Evolutionary conservation across 1,140 invertebrate species (phyloP), one percentile per base, ranked within the genome.

Genomic region (Tetranychus cinnabarinus): DNA sequence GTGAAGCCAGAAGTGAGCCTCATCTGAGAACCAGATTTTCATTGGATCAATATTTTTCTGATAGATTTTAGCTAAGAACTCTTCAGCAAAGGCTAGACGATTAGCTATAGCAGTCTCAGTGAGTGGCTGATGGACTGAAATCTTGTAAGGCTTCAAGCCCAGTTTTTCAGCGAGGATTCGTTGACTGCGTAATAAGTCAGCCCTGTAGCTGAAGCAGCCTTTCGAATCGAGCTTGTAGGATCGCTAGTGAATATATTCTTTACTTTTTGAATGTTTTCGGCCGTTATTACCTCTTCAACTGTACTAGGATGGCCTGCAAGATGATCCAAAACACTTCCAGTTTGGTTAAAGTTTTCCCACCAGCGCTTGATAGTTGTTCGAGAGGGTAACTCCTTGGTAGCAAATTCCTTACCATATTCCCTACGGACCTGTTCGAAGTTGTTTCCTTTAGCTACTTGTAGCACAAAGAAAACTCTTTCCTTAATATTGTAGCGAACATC

Each of bases 21-120:
- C 60, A 58, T 64, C 63, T 15, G 47, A 52, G 35, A 63, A 65
- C 48, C 42, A 56, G 6, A 63, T 52, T 36, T 47, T 61, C 42
- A 15, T 34, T 52, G 61, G 36, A 55, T 61, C 34, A 3, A 61
- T 8, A 4, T 33, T 36, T 4, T 60, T 33, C 8, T 13, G 12
- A 31, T 65, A 54, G 34, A 61, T 45, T 33, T 37, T 3, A 35
- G 4, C 6, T 5, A 15, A 5, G 1, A 63, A 37, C 42, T 36
- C 33, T 35, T 57, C 59, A 2, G 58, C 54, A 61, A 63, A 63
- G 8, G 58, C 33, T n/a, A 63, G 35, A 57, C 59, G 54, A 37
- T 46, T 23, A 3, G 23, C 23, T 31, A 45, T 42, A 57, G 56
- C 31, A 45, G 48, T 39, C 55, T 47, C 52, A 31, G 13, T 61